Percentiles rank a stretch among this genome's conserved stretches.
Conservation (phyloP, 2,113 vertebrate genomes). For the Benitochromis conjunctus region DNA sequence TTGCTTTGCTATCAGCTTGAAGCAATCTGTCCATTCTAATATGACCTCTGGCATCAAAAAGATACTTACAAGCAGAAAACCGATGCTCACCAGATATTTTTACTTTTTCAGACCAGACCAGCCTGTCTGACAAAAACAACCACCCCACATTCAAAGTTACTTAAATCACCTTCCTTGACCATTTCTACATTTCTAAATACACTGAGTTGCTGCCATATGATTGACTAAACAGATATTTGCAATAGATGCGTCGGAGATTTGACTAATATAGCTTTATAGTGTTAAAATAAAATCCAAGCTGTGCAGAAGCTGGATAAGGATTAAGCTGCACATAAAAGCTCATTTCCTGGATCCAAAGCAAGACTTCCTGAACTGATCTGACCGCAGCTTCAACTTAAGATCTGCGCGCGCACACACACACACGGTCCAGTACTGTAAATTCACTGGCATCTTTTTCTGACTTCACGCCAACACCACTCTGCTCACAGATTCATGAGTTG, state of each 20-base stretch:
- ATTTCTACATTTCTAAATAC: not conserved
- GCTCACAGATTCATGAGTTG: not conserved
- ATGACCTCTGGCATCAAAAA: no score
- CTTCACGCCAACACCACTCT: not conserved
- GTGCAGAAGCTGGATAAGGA: not conserved
- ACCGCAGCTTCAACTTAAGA: not conserved
- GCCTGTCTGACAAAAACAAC: not conserved
- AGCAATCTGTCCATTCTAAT: no score
- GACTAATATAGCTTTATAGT: not conserved
- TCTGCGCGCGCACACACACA: not conserved
- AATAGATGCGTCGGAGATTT: not conserved
- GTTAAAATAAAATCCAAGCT: not conserved
- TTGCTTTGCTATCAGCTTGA: no score
- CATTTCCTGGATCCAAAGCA: not conserved
- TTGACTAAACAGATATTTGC: not conserved
- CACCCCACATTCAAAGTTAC: not conserved
- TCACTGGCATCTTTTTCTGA: not conserved
- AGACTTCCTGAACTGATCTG: not conserved
- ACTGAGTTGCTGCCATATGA: not conserved
- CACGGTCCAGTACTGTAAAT: not conserved
- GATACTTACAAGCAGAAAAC: no score
- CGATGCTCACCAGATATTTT: no score
- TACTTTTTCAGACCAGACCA: not conserved
- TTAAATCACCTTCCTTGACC: not conserved
- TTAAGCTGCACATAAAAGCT: not conserved